Percentiles rank a stretch among this genome's conserved stretches.
phyloP scores from a whole-genome alignment of 1,140 invertebrate species.

The Lordiphosa mommai region DNA sequence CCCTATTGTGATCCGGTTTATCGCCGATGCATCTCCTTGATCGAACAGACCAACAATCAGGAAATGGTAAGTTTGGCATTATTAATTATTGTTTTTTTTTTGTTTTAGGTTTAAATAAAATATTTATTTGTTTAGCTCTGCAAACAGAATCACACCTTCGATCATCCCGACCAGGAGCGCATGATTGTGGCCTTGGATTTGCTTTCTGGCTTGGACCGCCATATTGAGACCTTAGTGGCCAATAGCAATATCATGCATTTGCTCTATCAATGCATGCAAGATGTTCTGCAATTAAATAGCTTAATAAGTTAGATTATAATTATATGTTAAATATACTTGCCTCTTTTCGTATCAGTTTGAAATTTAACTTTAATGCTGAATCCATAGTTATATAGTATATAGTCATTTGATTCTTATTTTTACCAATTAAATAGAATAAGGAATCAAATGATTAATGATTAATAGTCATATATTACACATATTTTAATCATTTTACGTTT shows the following conservation, averaged over 20 bases:
- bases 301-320: too few relatives aligned
- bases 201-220: constrained; percentile 94
- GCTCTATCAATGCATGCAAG: constrained; percentile 99
- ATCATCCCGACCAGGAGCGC: constrained; percentile 99
- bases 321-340: too few relatives aligned
- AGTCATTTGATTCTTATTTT: too few relatives aligned
- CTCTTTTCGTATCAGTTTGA: too few relatives aligned
- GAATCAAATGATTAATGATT: too few relatives aligned
- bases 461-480: too few relatives aligned
- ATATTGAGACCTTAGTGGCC: constrained; percentile 95
- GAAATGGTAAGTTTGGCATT: constrained; percentile 85
- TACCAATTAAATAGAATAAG: too few relatives aligned
- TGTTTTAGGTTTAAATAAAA: background rate
- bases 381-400: too few relatives aligned
- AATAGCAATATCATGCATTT: constrained; percentile 97
- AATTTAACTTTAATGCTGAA: too few relatives aligned
- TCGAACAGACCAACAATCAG: constrained; percentile 98
- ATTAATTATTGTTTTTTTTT: background rate
- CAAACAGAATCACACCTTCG: constrained; percentile 91
- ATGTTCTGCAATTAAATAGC: too few relatives aligned
- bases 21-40: constrained; percentile 95
- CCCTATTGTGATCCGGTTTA: constrained; percentile 99
- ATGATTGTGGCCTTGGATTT: constrained; percentile 99
- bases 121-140: constrained; percentile 82
- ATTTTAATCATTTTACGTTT: too few relatives aligned